Evolutionary conservation across 2,888 invertebrate genomes (phyloP).

Genomic region (Ennomos quercinarius): DNA sequence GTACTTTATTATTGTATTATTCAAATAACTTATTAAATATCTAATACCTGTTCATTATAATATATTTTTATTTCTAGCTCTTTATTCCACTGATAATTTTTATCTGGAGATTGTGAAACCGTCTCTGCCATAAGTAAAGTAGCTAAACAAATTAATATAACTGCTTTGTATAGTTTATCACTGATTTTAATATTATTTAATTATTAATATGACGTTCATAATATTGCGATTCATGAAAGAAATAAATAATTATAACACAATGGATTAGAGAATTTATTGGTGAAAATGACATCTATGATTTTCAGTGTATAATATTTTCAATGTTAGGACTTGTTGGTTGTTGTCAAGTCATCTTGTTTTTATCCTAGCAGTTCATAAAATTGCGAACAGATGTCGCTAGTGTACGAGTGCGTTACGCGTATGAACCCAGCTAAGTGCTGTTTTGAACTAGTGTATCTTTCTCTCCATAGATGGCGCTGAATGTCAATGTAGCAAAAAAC

Average conservation of each 20-base stretch:
- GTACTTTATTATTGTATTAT: too few species aligned
- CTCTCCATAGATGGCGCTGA: slow-evolving; percentile 55
- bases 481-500: not conserved
- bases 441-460: slow-evolving; percentile 23
- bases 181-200: too few species aligned
- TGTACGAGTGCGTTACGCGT: not conserved
- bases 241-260: too few species aligned
- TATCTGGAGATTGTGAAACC: slow-evolving; percentile 2
- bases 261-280: too few species aligned
- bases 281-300: slow-evolving; percentile 15
- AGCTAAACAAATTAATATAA: too few species aligned
- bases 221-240: too few species aligned
- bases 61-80: too few species aligned
- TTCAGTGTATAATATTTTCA: not conserved
- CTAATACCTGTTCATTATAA: too few species aligned
- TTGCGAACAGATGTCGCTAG: slow-evolving; percentile 45
- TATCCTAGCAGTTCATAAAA: slow-evolving; percentile 21
- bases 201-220: too few species aligned
- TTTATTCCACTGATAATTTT: slow-evolving; percentile 4
- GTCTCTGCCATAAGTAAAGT: not conserved
- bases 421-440: not conserved
- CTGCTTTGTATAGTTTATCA: too few species aligned
- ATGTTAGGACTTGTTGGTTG: not conserved
- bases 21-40: too few species aligned
- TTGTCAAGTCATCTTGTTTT: too few species aligned